phyloP scores from a whole-genome alignment of 2,797 vertebrate genomes.

The Cyprinodon diabolis region DNA sequence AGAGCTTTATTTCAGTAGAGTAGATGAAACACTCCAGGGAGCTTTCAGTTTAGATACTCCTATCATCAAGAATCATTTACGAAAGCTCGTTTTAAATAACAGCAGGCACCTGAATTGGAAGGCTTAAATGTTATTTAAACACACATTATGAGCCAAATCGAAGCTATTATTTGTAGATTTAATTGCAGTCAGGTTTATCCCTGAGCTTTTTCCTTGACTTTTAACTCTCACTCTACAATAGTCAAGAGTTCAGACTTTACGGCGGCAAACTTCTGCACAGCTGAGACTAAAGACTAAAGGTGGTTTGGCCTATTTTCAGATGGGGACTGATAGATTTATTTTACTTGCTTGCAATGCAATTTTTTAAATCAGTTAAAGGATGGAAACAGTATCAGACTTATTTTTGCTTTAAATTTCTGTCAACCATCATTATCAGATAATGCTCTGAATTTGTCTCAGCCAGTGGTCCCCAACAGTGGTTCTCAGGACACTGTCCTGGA shows the following conservation, averaged over 20 bases:
- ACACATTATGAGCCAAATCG: background rate
- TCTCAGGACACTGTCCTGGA: no score
- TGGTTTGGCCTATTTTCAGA: background rate
- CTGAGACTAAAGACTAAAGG: constrained; percentile 4
- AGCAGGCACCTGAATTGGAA: background rate
- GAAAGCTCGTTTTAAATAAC: background rate
- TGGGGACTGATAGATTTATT: background rate
- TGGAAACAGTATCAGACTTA: background rate
- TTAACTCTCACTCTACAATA: constrained; percentile 2
- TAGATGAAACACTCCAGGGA: constrained; percentile 2
- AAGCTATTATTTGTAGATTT: background rate
- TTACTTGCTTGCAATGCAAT: background rate
- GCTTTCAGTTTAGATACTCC: constrained; percentile 3
- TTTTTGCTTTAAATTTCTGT: no score
- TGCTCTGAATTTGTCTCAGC: no score
- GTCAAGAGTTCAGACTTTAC: constrained; percentile 13
- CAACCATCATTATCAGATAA: no score
- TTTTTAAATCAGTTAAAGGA: background rate
- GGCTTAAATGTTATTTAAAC: constrained; percentile 8
- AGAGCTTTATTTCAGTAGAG: constrained; percentile 12
- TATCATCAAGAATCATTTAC: constrained; percentile 11
- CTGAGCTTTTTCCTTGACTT: constrained; percentile 23
- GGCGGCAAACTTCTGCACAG: constrained; percentile 13
- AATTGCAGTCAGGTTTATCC: constrained; percentile 7
- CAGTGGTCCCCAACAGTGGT: no score